phyloP scores from a whole-genome alignment of 2,888 invertebrate species.

The Brachypalpus laphriformis region DNA sequence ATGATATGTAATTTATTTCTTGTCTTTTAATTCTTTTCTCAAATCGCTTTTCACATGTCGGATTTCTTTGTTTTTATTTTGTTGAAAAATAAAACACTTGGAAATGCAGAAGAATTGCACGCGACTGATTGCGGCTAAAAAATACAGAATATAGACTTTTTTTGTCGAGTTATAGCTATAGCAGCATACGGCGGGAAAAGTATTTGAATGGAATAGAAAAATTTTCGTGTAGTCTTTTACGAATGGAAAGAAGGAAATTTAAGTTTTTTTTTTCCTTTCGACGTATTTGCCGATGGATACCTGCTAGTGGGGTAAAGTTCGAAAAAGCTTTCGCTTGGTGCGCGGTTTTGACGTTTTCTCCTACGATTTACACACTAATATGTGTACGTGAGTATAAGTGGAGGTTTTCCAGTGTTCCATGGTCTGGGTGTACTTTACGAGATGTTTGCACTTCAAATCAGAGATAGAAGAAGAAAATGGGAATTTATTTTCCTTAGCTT shows the following conservation, averaged over 20 bases:
- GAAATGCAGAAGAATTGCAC: slow-evolving; percentile 71
- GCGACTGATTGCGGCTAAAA: slow-evolving; percentile 72
- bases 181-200: slow-evolving; percentile 74
- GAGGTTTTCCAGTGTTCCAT: slow-evolving; percentile 49
- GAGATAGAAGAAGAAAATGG: slow-evolving; percentile 7
- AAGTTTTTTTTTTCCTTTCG: slow-evolving; percentile 25
- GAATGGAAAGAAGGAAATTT: slow-evolving; percentile 67
- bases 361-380: slow-evolving; percentile 35
- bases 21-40: slow-evolving; percentile 22
- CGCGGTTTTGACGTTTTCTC: slow-evolving; percentile 48
- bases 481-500: neutral
- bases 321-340: slow-evolving; percentile 60
- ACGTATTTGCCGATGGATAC: slow-evolving; percentile 40
- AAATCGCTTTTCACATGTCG: slow-evolving; percentile 53
- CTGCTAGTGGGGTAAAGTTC: slow-evolving; percentile 62
- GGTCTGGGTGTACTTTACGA: slow-evolving; percentile 49
- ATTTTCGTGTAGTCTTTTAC: slow-evolving; percentile 66
- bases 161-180: slow-evolving; percentile 69
- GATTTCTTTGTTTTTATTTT: slow-evolving; percentile 9
- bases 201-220: slow-evolving; percentile 74
- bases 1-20: slow-evolving; percentile 63
- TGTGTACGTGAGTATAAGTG: slow-evolving; percentile 11
- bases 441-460: slow-evolving; percentile 61
- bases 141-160: slow-evolving; percentile 70
- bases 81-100: slow-evolving; percentile 60